Conservation (phyloP, 2,113 vertebrate species). For the Microtus ochrogaster region DNA sequence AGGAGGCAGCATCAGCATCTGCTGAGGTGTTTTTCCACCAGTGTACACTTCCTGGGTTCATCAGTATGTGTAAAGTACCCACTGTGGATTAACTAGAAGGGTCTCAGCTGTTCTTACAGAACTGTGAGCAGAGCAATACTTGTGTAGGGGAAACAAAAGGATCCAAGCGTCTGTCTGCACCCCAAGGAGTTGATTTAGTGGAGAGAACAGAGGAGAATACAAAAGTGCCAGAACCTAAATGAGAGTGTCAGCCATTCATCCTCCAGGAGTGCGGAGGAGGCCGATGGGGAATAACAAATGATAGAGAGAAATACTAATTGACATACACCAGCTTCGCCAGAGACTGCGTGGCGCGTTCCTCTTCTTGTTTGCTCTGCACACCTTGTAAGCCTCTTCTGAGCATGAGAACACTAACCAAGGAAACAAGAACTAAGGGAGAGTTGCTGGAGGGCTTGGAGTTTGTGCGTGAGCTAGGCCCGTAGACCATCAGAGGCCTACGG, state of each 20-base stretch:
- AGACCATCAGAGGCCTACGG: neutral
- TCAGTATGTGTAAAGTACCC: neutral
- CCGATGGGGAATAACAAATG: neutral
- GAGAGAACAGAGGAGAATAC: neutral
- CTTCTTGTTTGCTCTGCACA: accelerated
- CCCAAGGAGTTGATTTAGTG: neutral
- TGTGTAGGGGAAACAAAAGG: neutral
- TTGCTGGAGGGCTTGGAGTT: neutral
- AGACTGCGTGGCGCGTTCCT: accelerated
- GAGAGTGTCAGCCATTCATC: neutral
- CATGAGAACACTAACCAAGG: neutral
- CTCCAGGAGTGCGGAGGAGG: neutral
- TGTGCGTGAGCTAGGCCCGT: too few species aligned
- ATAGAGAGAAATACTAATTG: neutral
- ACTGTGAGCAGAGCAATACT: neutral
- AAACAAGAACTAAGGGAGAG: neutral
- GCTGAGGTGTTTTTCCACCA: neutral
- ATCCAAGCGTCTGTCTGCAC: neutral
- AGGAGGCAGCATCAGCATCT: neutral
- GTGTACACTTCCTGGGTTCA: neutral
- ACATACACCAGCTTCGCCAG: accelerated
- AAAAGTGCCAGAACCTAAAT: neutral
- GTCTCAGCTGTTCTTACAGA: neutral
- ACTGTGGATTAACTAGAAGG: neutral
- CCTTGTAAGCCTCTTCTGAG: neutral